These are phyloP conservation scores for Pardalotus punctatus DNA, from an alignment of 2,113 vertebrate species.

Conservation along the genomic window DNA sequence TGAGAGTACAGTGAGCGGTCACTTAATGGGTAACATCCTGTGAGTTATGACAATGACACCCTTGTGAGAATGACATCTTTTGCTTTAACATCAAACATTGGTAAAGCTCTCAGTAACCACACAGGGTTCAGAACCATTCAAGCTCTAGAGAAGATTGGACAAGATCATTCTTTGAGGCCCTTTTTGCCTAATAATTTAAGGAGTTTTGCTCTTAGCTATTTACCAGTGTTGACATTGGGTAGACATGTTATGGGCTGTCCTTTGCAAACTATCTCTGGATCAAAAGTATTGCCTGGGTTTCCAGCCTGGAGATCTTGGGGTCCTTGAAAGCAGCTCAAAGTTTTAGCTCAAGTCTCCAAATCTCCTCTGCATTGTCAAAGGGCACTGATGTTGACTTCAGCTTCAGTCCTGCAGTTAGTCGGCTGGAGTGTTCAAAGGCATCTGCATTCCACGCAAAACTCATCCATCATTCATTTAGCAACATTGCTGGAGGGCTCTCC, in stretches of 20 bases:
- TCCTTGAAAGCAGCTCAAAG: not conserved
- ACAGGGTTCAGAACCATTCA: not conserved
- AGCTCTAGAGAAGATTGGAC: not conserved
- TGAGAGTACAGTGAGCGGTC: not conserved
- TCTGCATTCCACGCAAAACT: not conserved
- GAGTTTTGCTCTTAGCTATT: not conserved
- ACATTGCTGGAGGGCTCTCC: not conserved
- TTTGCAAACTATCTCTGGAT: not conserved
- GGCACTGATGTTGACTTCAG: not conserved
- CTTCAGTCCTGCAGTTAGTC: not conserved
- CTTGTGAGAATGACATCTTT: not conserved
- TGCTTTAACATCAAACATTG: not conserved
- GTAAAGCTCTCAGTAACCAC: not conserved
- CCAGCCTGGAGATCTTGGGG: not conserved
- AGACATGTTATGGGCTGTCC: fast-evolving
- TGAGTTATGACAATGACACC: not conserved
- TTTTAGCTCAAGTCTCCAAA: not conserved
- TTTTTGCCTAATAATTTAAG: not conserved
- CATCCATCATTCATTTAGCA: not conserved
- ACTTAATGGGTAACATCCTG: not conserved
- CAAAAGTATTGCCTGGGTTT: not conserved
- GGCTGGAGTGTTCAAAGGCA: not conserved
- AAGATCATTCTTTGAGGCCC: not conserved
- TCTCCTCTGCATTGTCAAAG: not conserved
- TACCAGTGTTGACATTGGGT: not conserved